Base-by-base conservation (phyloP, 2,797 vertebrate genomes). In the Anas flavirostris region DNA sequence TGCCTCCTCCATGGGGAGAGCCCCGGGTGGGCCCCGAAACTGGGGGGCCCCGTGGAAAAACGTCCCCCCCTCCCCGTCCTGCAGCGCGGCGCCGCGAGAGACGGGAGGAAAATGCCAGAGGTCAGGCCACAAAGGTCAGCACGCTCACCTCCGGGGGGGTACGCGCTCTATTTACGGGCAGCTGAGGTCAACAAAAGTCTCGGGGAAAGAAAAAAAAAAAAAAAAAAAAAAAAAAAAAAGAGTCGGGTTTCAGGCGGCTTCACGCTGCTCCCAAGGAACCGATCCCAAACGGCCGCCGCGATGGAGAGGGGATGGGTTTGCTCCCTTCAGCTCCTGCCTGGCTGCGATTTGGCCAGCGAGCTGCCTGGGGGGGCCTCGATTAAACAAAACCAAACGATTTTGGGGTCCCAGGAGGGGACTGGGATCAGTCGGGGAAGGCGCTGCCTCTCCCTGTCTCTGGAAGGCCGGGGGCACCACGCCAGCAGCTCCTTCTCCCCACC, bases 231-330 rank as follows among this genome's bases (percentile, higher is more conserved):
- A 19, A 18, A 69, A 80, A 59, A 53, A 50, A 5, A 58, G 80
- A n/a, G 39, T 85, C 81, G 2, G 86, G 50, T 92, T 92, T 85
- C 86, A 89, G 79, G 5, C 2, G 4, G 75, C 44, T 33, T 41
- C 43, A 14, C 11, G 16, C 11, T 13, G 41, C 53, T 31, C 29
- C 53, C 16, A 3, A 55, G 73, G 55, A 44, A 77, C 63, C 21
- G 37, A 70, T 22, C 62, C 2, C 0, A 23, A 55, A 46, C 21
- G 52, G 17, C 1, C 3, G 10, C 39, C 3, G 1, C 8, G 18
- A 56, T 12, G 23, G 39, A 46, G 28, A 66, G 81, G 18, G 1
- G 28, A n/a, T 0, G 11, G 69, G 44, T 1, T 0, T 2, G 1
- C 16, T 17, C 22, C 50, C 9, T 59, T 1, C 5, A 66, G 50